A percentile compares a stretch with the other conserved stretches of the same genome.
Evolutionary conservation across 2,888 invertebrate genomes (phyloP).

Genomic region (Pediacus dermestoides): DNA sequence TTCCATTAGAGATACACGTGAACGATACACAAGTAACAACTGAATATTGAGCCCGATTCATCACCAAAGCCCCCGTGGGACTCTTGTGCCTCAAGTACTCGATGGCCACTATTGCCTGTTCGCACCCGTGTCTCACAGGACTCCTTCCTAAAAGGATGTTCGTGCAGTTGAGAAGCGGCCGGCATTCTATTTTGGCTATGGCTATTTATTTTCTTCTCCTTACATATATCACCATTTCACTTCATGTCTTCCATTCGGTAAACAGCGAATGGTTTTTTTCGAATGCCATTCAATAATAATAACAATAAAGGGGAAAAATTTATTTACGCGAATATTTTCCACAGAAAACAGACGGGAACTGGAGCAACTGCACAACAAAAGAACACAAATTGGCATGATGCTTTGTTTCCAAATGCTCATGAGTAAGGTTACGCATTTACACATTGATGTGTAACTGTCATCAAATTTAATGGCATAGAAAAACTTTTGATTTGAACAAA

Average conservation of each 20-base stretch:
- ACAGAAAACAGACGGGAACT: background rate
- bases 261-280: no score
- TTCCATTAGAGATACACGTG: slow-evolving; percentile 36
- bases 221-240: slow-evolving; percentile 6
- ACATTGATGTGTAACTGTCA: no score
- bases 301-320: no score
- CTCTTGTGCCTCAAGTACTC: slow-evolving; percentile 17
- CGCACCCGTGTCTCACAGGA: slow-evolving; percentile 31
- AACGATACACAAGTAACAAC: slow-evolving; percentile 36
- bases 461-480: no score
- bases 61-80: slow-evolving; percentile 17
- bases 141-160: slow-evolving; percentile 26
- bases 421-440: no score
- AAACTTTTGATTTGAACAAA: no score
- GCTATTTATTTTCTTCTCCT: slow-evolving; percentile 24
- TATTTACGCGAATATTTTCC: no score
- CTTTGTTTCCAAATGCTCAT: no score
- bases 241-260: slow-evolving; percentile 3
- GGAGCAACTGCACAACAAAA: no score
- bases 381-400: no score
- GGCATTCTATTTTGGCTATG: slow-evolving; percentile 22
- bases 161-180: slow-evolving; percentile 20
- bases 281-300: no score
- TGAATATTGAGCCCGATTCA: slow-evolving; percentile 34
- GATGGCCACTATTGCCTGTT: slow-evolving; percentile 32